A percentile compares a stretch with the other conserved stretches of the same genome.
Evolutionary conservation across 2,888 invertebrate species (phyloP).

Genomic region (Geotrupes spiniger): DNA sequence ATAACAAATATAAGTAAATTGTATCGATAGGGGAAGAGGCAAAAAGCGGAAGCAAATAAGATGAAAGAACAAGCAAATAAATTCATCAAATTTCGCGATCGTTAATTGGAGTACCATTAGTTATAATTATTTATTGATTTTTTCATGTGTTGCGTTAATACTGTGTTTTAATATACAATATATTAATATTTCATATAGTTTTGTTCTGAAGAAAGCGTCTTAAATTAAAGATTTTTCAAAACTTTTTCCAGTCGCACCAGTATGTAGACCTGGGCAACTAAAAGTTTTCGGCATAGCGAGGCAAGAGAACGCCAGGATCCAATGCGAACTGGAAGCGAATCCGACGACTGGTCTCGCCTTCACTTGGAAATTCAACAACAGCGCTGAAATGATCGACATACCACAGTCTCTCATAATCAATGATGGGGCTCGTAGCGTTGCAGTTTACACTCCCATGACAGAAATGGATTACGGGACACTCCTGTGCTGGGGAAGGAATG

Average conservation of each 20-base stretch:
- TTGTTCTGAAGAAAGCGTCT: no score
- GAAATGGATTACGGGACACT: conserved; percentile 73
- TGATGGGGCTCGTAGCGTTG: conserved; percentile 63
- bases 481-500: conserved; percentile 72
- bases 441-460: conserved; percentile 69
- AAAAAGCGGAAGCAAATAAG: no score
- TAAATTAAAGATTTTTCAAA: no score
- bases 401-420: conserved; percentile 60
- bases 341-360: conserved; percentile 63
- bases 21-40: no score
- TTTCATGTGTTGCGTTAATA: no score
- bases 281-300: conserved; percentile 70
- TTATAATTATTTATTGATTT: no score
- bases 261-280: conserved; percentile 67
- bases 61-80: no score
- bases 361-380: conserved; percentile 76
- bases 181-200: no score
- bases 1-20: no score
- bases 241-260: conserved; percentile 67
- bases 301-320: conserved; percentile 64
- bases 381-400: conserved; percentile 67
- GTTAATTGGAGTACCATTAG: no score
- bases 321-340: conserved; percentile 74
- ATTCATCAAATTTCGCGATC: no score
- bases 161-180: no score